Base-by-base conservation (phyloP, 2,888 invertebrate species). In the Trichogramma dendrolimi region DNA sequence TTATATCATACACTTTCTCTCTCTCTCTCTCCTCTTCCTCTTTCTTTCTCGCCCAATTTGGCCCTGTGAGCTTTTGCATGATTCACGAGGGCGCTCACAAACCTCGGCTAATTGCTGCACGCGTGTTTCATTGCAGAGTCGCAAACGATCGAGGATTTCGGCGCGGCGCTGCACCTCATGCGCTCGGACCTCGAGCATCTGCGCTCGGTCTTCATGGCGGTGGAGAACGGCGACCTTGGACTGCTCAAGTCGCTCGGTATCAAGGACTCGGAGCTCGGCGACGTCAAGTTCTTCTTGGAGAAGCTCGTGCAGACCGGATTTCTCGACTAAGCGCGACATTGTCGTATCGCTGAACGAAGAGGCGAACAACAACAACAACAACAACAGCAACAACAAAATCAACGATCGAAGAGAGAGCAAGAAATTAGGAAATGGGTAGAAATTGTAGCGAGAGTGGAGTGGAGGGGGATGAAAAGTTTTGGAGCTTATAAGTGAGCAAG, bases 281-380 rank as follows among this genome's bases (percentile, higher is more conserved):
- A 96, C 77, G 94, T 96, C 60, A 95, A 95, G 79, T 95, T 95
- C 83, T 96, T 96, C 85, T 85, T 96, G 74, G 95, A 95, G 83
- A 94, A 95, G 81, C 85, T 96, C 74, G 94, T 95, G 64, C 94
- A 94, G 81, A 96, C 95, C 70, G 95, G 95, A 71, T 96, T 96
- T 83, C 88, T 96, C 81, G 94, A 95, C 84, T 95, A 90, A 90
- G 70, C 52, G 4, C 50, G 27, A 27, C 27, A 27, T 27, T 2
- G 27, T 27, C 27, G 27, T 2, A 27, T 27, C 27, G 48, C 48
- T 48, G 11, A 7, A 48, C 40, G 4, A 42, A 6, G 27, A 47
- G 44, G 10, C 38, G 42, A 8, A 41, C 27, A 4, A 38, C 51
- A 39, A 7, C 48, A 44, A 7, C n/a, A 48, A 1, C 39, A 40